Conservation (phyloP, 2,113 vertebrate species). For the Petroica traversi region DNA sequence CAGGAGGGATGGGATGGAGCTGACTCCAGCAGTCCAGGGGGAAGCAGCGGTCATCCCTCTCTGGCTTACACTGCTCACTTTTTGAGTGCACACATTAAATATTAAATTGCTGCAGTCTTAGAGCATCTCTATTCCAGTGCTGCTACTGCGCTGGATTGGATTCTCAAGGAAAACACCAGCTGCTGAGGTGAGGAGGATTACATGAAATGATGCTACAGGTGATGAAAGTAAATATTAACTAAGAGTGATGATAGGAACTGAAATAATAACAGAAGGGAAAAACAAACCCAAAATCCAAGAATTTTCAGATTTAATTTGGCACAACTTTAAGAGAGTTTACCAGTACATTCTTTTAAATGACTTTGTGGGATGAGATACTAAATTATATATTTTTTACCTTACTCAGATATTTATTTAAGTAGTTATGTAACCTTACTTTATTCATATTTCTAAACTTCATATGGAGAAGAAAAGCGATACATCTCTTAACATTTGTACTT, state of each 20-base stretch:
- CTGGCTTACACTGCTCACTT: background rate
- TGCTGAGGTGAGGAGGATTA: background rate
- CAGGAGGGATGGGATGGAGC: background rate
- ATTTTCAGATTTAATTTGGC: background rate
- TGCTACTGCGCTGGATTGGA: background rate
- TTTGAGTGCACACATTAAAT: background rate
- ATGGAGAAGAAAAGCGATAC: background rate
- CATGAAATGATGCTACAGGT: background rate
- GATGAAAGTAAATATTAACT: background rate
- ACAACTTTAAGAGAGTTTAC: background rate
- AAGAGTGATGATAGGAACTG: rapidly evolving
- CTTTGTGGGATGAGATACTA: background rate
- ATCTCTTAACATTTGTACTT: background rate
- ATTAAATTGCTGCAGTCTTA: background rate
- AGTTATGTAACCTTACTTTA: background rate
- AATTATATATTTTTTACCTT: background rate
- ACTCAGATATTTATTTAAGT: background rate
- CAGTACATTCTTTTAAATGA: background rate
- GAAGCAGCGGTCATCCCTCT: rapidly evolving
- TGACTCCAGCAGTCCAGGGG: background rate
- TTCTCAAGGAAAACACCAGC: background rate
- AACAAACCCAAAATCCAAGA: background rate
- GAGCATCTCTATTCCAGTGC: background rate
- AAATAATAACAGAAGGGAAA: background rate
- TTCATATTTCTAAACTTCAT: background rate